Evolutionary conservation across 92 coral and sea anemone species (phyloP).

Genomic region (Zoanthus sociatus): DNA sequence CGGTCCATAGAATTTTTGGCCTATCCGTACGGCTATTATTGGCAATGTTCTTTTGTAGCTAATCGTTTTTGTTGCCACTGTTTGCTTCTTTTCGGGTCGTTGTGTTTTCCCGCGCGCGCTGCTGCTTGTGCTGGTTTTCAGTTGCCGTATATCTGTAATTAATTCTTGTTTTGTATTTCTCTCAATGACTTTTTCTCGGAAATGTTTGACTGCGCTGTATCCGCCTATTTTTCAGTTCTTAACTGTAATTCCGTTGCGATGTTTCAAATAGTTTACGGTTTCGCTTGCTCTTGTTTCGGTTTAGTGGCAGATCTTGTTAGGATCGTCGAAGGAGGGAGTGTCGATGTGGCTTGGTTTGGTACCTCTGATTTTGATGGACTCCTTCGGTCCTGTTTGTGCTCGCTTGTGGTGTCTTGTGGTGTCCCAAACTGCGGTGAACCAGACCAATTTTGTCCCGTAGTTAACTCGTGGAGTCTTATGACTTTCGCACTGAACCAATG

Average conservation of each 20-base stretch:
- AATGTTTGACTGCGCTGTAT: no score
- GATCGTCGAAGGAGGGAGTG: no score
- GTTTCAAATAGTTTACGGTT: no score
- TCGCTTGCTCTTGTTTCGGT: background rate
- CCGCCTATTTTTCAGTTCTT: no score
- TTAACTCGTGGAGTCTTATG: no score
- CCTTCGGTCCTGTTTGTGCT: background rate
- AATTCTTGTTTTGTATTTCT: background rate
- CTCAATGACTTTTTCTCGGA: background rate
- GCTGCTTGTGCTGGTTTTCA: slow-evolving; percentile 26
- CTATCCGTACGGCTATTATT: slow-evolving; percentile 9
- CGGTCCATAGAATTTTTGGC: background rate
- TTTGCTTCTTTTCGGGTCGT: slow-evolving; percentile 26
- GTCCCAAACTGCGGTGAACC: background rate
- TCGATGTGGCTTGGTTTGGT: no score
- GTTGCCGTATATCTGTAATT: slow-evolving; percentile 11
- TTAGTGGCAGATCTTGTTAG: no score
- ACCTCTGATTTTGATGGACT: background rate
- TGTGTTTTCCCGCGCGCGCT: slow-evolving; percentile 28
- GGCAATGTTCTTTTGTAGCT: slow-evolving; percentile 19
- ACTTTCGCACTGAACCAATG: no score
- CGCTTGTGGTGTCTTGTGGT: background rate
- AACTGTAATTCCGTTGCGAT: no score
- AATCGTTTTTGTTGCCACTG: background rate
- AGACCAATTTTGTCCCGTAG: no score